phyloP scores from a whole-genome alignment of 1,140 invertebrate genomes.

The Hyposmocoma kahamanoa region DNA sequence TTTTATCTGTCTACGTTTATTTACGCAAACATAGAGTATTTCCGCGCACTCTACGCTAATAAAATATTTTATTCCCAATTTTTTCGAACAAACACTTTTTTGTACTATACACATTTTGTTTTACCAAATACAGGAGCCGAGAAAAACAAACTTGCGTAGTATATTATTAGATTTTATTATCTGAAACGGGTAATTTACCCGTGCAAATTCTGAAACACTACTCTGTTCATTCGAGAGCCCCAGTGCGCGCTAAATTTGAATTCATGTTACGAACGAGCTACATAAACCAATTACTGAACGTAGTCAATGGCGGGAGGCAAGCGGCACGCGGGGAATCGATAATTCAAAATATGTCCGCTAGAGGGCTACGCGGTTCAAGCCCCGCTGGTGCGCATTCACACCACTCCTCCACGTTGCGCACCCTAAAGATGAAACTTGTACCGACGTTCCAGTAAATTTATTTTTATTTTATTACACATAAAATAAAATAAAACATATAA shows the following conservation, averaged over 20 bases:
- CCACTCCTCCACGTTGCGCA: conserved; percentile 67
- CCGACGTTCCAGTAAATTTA: conserved; percentile 38
- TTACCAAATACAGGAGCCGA: too few relatives aligned
- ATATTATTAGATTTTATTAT: conserved; percentile 62
- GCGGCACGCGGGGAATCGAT: conserved; percentile 69
- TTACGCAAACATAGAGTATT: too few relatives aligned
- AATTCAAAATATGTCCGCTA: conserved; percentile 71
- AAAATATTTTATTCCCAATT: too few relatives aligned
- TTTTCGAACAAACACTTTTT: too few relatives aligned
- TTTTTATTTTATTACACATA: too few relatives aligned
- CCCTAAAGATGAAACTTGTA: conserved; percentile 41
- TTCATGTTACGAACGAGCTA: conserved; percentile 67
- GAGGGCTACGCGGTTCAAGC: conserved; percentile 59
- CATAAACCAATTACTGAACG: conserved; percentile 68
- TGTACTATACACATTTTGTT: too few relatives aligned
- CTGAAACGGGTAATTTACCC: conserved; percentile 56
- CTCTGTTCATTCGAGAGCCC: conserved; percentile 50
- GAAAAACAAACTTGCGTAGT: conserved; percentile 50
- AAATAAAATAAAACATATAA: too few relatives aligned
- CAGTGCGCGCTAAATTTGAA: conserved; percentile 70
- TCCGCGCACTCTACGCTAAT: too few relatives aligned
- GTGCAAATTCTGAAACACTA: conserved; percentile 54
- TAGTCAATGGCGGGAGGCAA: conserved; percentile 60
- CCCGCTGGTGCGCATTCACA: conserved; percentile 68
- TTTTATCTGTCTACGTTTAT: too few relatives aligned